These are phyloP conservation scores for Colistium nudipinnis DNA, from an alignment of 2,113 vertebrate genomes.

Conservation along the genomic window DNA sequence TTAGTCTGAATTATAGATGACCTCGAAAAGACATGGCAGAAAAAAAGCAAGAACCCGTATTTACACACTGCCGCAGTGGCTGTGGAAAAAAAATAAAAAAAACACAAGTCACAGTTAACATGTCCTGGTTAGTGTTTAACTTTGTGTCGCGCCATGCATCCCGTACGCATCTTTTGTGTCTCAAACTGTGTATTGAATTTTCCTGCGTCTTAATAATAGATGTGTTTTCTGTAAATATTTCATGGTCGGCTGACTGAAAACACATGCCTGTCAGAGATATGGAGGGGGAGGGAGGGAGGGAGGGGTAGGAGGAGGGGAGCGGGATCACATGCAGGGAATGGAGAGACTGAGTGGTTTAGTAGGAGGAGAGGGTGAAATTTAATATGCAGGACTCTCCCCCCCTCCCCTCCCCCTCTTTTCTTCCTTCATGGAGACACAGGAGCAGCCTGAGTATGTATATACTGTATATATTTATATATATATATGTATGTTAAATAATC, in stretches of 20 bases:
- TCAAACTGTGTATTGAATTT: constrained; percentile 70
- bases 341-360: constrained; percentile 17
- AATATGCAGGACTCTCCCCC: constrained; percentile 56
- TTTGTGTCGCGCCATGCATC: constrained; percentile 13
- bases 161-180: constrained; percentile 49
- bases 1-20: constrained; percentile 47
- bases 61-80: constrained; percentile 8
- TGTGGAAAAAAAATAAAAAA: too few relatives aligned
- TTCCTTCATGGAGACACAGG: constrained; percentile 1
- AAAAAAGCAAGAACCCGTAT: background rate
- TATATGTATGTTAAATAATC: constrained; percentile 41
- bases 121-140: constrained; percentile 2
- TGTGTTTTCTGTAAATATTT: constrained; percentile 81
- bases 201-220: constrained; percentile 77
- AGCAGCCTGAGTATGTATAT: constrained; percentile 26
- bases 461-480: too few relatives aligned
- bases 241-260: constrained; percentile 76
- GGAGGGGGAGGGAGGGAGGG: constrained; percentile 38
- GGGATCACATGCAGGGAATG: constrained; percentile 33
- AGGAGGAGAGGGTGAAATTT: constrained; percentile 53
- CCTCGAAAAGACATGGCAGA: constrained; percentile 12
- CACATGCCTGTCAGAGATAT: constrained; percentile 70
- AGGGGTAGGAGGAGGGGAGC: too few relatives aligned
- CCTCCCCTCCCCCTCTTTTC: too few relatives aligned
- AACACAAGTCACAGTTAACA: constrained; percentile 34